phyloP scores from a whole-genome alignment of 2,888 invertebrate species.

The Xylocampa areola region DNA sequence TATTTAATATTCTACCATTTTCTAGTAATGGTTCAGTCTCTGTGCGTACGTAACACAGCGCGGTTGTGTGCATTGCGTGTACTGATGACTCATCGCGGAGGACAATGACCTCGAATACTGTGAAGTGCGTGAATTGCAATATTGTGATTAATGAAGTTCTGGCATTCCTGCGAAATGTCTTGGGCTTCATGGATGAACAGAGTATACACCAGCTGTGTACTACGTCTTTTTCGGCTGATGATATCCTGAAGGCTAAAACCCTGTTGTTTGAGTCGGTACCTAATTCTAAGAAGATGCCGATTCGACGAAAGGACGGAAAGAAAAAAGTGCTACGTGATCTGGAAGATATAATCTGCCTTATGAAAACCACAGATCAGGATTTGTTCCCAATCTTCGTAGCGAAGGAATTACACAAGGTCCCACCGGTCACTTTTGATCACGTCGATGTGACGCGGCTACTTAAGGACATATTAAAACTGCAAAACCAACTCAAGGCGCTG shows the following conservation, averaged over 20 bases:
- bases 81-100: too few relatives aligned
- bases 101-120: too few relatives aligned
- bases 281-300: conserved; percentile 6
- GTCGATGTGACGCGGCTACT: conserved; percentile 10
- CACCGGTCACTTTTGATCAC: too few relatives aligned
- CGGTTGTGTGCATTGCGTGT: too few relatives aligned
- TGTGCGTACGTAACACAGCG: too few relatives aligned
- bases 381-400: conserved; percentile 10
- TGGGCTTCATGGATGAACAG: conserved; percentile 11
- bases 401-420: conserved; percentile 7
- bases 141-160: too few relatives aligned
- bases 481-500: conserved; percentile 2
- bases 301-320: conserved; percentile 4
- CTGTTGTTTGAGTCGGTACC: conserved; percentile 5
- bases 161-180: not conserved
- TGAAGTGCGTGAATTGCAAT: too few relatives aligned
- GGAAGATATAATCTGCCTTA: conserved; percentile 10
- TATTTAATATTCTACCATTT: too few relatives aligned
- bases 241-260: conserved; percentile 4
- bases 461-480: conserved; percentile 4
- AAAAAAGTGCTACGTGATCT: conserved; percentile 3
- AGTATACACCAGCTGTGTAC: conserved; percentile 8
- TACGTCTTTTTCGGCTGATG: conserved; percentile 2
- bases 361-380: conserved; percentile 4
- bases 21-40: too few relatives aligned